phyloP scores from a whole-genome alignment of 2,888 invertebrate genomes.

The Elaeidobius kamerunicus region DNA sequence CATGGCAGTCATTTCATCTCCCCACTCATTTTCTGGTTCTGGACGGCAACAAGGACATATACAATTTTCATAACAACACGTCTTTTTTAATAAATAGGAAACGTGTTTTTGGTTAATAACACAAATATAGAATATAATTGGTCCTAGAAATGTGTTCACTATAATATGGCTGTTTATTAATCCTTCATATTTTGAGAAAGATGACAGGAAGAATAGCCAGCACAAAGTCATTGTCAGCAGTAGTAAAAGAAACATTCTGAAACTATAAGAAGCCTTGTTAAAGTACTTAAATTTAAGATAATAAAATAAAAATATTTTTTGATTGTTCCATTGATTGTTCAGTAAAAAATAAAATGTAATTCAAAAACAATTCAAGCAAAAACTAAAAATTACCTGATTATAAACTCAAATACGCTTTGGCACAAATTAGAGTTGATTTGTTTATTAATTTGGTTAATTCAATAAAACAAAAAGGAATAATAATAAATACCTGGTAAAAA shows the following conservation, averaged over 20 bases:
- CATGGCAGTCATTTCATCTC: conserved; percentile 86
- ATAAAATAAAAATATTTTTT: no score
- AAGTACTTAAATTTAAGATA: no score
- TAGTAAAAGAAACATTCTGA: conserved; percentile 73
- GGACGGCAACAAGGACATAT: conserved; percentile 53
- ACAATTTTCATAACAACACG: conserved; percentile 67
- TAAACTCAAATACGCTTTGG: no score
- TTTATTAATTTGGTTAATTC: no score
- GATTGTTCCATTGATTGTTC: no score
- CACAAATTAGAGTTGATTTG: no score
- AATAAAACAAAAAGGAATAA: no score
- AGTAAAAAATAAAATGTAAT: no score
- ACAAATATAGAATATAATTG: conserved; percentile 73
- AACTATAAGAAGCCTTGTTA: no score
- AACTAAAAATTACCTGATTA: no score
- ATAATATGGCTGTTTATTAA: conserved; percentile 72
- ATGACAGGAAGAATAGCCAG: conserved; percentile 75
- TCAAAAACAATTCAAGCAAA: no score
- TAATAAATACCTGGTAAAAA: no score
- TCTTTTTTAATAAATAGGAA: conserved; percentile 72
- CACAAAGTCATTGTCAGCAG: conserved; percentile 70
- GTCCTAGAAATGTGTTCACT: conserved; percentile 72
- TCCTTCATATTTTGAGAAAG: conserved; percentile 71
- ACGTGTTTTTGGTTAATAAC: conserved; percentile 77
- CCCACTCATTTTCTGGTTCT: conserved; percentile 78